Evolutionary conservation across 92 coral and sea anemone genomes (phyloP), one percentile per base, ranked within the genome.

Genomic region (Chrysogorgia sp.): DNA sequence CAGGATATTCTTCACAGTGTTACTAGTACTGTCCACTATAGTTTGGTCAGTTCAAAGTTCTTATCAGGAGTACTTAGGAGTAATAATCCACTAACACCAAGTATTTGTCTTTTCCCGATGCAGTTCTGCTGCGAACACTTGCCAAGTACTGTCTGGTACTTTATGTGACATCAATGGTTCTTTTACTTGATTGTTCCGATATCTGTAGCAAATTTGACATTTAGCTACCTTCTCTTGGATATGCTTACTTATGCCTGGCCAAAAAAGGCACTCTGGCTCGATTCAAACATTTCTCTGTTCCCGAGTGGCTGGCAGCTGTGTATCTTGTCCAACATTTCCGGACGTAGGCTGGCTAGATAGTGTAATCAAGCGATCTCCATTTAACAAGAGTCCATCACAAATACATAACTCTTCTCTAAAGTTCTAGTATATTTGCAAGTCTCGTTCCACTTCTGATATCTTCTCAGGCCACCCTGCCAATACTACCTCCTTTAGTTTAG

Each of bases 281-380:
- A 63, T 63, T 63, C 19, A 63, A 31, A 63, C 70, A 65, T 61
- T 67, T 62, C 28, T 63, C 74, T 47, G 50, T 77, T 77, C 82
- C 82, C 61, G 62, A 32, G 21, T 77, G 82, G 41, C 82, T 60
- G 82, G 41, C 82, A 35, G 45, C 82, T 62, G 33, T 77, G 82
- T 62, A 77, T 77, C 82, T 58, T 77, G 45, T 35, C 58, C 33
- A 77, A 33, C 31, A 76, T 77, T 77, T 81, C 34, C 40, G 15
- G 25, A 40, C 34, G 55, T 22, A 66, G 61, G 60, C n/a, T n/a
- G 61, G 60, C 37, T 14, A 58, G 34, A 37, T 21, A 22, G 48
- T 37, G 47, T 52, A 74, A 60, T 60, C 32, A 60, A 23, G 67
- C 67, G 67, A 60, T 60, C 67, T 19, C 67, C 67, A 26, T 60